Evolutionary conservation across 1,140 invertebrate genomes (phyloP), one percentile per base, ranked within the genome.

Genomic region (Palaemon carinicauda): DNA sequence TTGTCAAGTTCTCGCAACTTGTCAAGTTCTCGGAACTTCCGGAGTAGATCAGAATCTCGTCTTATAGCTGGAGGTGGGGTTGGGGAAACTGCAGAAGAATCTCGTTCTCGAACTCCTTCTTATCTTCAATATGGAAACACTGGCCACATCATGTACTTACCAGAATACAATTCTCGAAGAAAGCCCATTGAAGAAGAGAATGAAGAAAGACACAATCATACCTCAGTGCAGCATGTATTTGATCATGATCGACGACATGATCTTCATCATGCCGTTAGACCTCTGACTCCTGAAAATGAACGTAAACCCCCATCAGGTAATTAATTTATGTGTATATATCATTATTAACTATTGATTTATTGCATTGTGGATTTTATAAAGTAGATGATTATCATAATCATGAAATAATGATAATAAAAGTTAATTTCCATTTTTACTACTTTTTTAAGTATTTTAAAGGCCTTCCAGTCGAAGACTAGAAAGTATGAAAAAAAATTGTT

Each of bases 111-210:
- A 27, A 89, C 84, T 15, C 74, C 88, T 1, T 73, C 87, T 9
- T 88, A 90, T 24, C 87, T 88, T 3, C 80, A 87, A 29, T 75
- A 82, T 15, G 82, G 75, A 15, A 65, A 78, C 17, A 79, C 85
- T 71, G 90, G 89, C 14, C 90, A 90, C 82, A 93, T 96, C 10
- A 96, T 96, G 94, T 96, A 96, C 91, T 92, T 96, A 50, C 96
- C 96, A 0, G 94, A 94, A 74, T 93, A 94, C 77, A 92, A 93
- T 88, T 89, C 91, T 50, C 80, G 90, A 89, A 90, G 91, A 69
- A 82, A 89, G 3, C 88, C 89, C 54, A 90, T 89, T 80, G 89
- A 90, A 29, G 89, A 90, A 82, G 87, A 89, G 60, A 56, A 82
- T 33, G 88, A 80, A 1, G 41, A 29, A 14, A 73, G 33, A 10